These are phyloP conservation scores for Catamblyrhynchus diadema DNA, from an alignment of 2,797 vertebrate species.

Conservation along the genomic window DNA sequence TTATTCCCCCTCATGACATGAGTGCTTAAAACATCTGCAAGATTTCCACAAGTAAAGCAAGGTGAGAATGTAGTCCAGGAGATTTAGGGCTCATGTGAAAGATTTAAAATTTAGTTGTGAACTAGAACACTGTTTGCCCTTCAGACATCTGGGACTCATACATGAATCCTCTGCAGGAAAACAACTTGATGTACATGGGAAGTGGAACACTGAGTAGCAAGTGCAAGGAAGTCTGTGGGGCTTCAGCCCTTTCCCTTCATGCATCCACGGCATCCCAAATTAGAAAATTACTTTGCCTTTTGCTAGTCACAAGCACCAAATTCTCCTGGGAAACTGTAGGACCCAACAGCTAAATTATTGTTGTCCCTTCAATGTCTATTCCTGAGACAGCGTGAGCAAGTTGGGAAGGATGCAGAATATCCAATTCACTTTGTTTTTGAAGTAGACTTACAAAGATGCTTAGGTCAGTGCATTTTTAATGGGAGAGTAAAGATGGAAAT, in stretches of 20 bases:
- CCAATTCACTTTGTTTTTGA: background rate
- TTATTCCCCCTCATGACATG: fast-evolving
- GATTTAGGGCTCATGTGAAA: background rate
- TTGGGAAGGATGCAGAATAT: background rate
- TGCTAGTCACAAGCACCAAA: background rate
- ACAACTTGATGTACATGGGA: background rate
- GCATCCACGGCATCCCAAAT: background rate
- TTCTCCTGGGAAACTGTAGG: background rate
- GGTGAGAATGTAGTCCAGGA: background rate
- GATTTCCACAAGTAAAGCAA: background rate
- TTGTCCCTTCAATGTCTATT: background rate
- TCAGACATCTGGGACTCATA: background rate
- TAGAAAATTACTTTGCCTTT: background rate
- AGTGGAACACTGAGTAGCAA: background rate
- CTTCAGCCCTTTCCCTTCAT: background rate
- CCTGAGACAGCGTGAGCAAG: background rate
- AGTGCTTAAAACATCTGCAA: background rate
- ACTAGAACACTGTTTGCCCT: background rate
- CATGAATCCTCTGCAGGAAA: background rate
- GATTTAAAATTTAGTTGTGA: background rate
- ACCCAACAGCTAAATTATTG: background rate
- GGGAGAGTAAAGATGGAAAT: background rate
- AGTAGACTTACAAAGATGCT: background rate
- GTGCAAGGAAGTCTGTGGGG: background rate
- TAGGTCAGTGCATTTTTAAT: background rate